Conservation (phyloP, 2,797 vertebrate species). For the Garrulus glandarius region DNA sequence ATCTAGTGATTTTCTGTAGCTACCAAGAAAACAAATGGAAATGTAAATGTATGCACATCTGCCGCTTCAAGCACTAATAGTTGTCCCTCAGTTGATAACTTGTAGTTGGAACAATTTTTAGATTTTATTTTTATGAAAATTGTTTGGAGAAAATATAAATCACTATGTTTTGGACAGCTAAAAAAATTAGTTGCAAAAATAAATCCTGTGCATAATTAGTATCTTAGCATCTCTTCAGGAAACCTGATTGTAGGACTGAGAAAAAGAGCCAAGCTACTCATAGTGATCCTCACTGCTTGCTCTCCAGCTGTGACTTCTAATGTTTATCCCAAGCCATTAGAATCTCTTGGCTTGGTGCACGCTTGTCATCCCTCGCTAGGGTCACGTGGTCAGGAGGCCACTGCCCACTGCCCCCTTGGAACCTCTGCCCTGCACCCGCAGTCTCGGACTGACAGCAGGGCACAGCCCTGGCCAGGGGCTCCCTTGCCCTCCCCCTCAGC, state of each 20-base stretch:
- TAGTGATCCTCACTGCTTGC: background rate
- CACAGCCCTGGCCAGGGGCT: background rate
- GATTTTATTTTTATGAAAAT: slow-evolving; percentile 14
- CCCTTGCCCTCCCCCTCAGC: background rate
- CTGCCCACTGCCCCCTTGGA: background rate
- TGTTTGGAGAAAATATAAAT: background rate
- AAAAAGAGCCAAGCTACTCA: background rate
- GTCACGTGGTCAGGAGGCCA: background rate
- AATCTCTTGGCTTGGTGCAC: background rate
- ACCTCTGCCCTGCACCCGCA: too few relatives aligned
- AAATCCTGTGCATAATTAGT: background rate
- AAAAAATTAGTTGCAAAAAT: slow-evolving; percentile 2
- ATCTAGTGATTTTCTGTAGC: background rate
- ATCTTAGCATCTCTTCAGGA: background rate
- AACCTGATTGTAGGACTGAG: background rate
- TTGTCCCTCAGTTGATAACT: background rate
- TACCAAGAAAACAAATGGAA: slow-evolving; percentile 13
- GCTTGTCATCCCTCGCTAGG: accelerated
- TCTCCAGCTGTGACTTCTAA: slow-evolving; percentile 9
- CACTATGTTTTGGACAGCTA: background rate
- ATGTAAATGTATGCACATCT: background rate
- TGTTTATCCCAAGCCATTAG: background rate
- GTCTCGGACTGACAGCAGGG: background rate
- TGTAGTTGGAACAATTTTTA: slow-evolving; percentile 16
- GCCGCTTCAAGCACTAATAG: background rate